A percentile compares a stretch with the other conserved stretches of the same genome.
These are phyloP conservation scores for Bungarus multicinctus DNA, from an alignment of 2,113 vertebrate genomes.

Conservation along the genomic window DNA sequence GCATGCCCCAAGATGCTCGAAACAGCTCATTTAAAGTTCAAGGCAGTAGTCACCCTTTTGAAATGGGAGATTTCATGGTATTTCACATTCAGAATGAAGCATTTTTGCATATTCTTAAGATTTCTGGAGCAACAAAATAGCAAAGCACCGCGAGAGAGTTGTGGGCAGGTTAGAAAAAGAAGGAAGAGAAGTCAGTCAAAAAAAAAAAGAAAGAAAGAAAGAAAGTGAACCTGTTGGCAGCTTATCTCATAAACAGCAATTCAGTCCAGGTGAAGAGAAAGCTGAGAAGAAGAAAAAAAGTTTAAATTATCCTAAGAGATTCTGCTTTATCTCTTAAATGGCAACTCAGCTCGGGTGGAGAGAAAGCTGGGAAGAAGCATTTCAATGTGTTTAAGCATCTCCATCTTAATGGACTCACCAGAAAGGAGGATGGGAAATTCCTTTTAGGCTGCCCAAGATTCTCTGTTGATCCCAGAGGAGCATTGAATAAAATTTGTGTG, in stretches of 20 bases:
- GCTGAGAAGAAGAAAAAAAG: not conserved
- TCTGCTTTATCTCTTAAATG: not conserved
- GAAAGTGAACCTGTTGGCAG: not conserved
- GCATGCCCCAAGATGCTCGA: not conserved
- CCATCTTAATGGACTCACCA: not conserved
- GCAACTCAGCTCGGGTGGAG: not conserved
- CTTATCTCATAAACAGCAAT: not conserved
- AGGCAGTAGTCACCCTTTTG: not conserved
- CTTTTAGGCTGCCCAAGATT: not conserved
- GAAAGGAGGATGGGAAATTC: not conserved
- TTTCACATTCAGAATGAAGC: not conserved
- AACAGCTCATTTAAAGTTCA: not conserved
- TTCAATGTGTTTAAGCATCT: not conserved
- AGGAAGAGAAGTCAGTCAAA: not conserved
- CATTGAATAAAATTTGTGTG: not conserved
- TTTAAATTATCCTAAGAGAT: not conserved
- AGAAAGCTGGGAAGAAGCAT: not conserved
- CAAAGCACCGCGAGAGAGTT: not conserved
- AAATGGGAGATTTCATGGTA: not conserved
- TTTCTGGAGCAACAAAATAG: not conserved
- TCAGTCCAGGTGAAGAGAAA: not conserved
- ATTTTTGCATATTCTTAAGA: not conserved
- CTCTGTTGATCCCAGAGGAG: not conserved
- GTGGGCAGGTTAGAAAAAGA: not conserved
- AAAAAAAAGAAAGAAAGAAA: too few relatives aligned